Base-by-base conservation (phyloP, 2,797 vertebrate genomes). In the Orestias chungarensis region DNA sequence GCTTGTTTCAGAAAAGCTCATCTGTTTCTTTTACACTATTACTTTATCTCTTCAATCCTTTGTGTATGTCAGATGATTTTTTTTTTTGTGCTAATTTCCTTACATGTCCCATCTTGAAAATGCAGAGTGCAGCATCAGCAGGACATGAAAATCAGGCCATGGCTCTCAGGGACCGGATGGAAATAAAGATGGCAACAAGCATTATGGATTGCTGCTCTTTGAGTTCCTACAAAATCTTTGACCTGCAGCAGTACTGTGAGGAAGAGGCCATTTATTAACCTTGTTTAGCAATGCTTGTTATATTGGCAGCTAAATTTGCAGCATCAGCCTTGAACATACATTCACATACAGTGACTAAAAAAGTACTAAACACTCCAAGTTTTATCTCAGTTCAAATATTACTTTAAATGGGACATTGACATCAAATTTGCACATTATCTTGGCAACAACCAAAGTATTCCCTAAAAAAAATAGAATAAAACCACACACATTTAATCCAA, bases 161-260 rank as follows among this genome's bases (percentile, higher is more conserved):
- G 57, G 83, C 93, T 64, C 92, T 92, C 78, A 86, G 90, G 67
- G 94, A 93, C 49, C 93, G 93, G 80, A 95, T 90, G 54, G 92
- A 90, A 29, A 83, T 89, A 82, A 57, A 33, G 54, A 17, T 8
- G 9, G 25, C 15, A 57, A 57, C 15, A 29, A 6, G 29, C 54
- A 33, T 57, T 57, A 92, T 89, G 69, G 95, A 97, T 42, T 92
- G 95, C 77, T 97, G 96, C 80, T 97, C 96, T 72, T 90, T 95
- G 66, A 91, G 89, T 57, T 84, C 95, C 12, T 97, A 97, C 86
- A 96, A 91, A 46, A 85, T 97, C 40, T 93, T 93, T 71, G 95
- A 96, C 43, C 92, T 98, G 85, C 91, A 96, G 85, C 95, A 90
- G 76, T 96, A 96, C 91, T 97, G 96, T 86, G 94, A 95, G 86